phyloP scores from a whole-genome alignment of 2,888 invertebrate genomes.

The Phragmatobia fuliginosa region DNA sequence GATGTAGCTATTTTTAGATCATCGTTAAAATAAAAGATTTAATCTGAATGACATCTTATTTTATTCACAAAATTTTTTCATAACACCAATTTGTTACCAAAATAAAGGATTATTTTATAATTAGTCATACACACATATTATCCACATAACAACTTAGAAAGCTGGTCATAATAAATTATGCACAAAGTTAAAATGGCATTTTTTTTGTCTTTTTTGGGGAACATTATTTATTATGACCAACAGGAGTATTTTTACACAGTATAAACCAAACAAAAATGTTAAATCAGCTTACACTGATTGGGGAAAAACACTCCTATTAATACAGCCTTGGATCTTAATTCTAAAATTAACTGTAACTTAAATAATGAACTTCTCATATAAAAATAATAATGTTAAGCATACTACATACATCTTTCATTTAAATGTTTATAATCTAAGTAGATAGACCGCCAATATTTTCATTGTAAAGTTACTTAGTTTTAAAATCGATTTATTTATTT shows the following conservation, averaged over 20 bases:
- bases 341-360: constrained; percentile 83
- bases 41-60: constrained; percentile 82
- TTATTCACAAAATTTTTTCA: constrained; percentile 84
- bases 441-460: constrained; percentile 80
- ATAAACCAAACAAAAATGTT: constrained; percentile 65
- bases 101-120: constrained; percentile 83
- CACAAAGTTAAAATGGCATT: constrained; percentile 51
- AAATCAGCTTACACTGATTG: constrained; percentile 62
- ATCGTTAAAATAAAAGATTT: constrained; percentile 44
- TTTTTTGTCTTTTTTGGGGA: constrained; percentile 55
- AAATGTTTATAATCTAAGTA: constrained; percentile 78
- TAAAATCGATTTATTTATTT: constrained; percentile 44
- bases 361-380: constrained; percentile 83
- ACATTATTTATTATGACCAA: constrained; percentile 69
- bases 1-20: constrained; percentile 3
- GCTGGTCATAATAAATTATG: constrained; percentile 70
- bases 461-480: constrained; percentile 56
- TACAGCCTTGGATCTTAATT: constrained; percentile 85
- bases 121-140: constrained; percentile 83
- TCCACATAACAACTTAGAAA: constrained; percentile 78
- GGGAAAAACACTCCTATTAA: constrained; percentile 81
- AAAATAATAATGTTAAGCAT: constrained; percentile 81
- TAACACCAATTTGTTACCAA: constrained; percentile 86
- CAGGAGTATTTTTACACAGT: constrained; percentile 77
- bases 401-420: constrained; percentile 66